A percentile compares a stretch with the other conserved stretches of the same genome.
phyloP scores from a whole-genome alignment of 2,797 vertebrate genomes.

The Lindbergichthys nudifrons region DNA sequence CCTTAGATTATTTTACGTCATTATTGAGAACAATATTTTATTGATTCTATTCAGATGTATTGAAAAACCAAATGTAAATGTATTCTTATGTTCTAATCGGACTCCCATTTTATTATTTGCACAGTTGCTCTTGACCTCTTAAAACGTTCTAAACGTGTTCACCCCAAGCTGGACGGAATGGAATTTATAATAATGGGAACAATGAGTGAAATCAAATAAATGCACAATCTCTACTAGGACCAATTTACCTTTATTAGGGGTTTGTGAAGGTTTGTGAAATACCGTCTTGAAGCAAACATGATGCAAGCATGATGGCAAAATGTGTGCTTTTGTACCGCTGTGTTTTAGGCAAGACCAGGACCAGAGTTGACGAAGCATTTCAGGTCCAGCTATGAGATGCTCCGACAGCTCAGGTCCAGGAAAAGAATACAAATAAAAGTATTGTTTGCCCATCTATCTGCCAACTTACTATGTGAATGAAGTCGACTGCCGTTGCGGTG shows the following conservation, averaged over 20 bases:
- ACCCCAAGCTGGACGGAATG: neutral
- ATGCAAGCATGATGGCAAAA: conserved; percentile 52
- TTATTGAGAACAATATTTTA: neutral
- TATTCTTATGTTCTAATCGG: neutral
- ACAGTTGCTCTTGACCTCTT: too few species aligned
- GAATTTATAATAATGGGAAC: conserved; percentile 50
- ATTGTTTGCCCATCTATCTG: conserved; percentile 42
- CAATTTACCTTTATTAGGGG: conserved; percentile 38
- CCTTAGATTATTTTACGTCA: neutral
- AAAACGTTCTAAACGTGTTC: too few species aligned
- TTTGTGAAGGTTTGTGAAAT: conserved; percentile 36
- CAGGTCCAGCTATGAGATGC: conserved; percentile 26
- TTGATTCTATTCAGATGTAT: neutral
- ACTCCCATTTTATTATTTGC: neutral
- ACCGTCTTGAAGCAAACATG: conserved; percentile 38
- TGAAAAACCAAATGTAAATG: conserved; percentile 2
- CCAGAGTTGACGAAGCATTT: conserved; percentile 36
- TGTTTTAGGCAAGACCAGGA: conserved; percentile 55
- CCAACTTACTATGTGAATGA: conserved; percentile 89
- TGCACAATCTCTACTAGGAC: conserved; percentile 76
- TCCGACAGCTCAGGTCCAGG: conserved; percentile 35
- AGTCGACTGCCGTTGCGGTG: conserved; percentile 88
- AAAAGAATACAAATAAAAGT: neutral
- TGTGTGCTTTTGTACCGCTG: conserved; percentile 68
- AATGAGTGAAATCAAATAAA: conserved; percentile 50